Evolutionary conservation across 2,888 invertebrate genomes (phyloP).

Genomic region (Pasiphila rectangulata): DNA sequence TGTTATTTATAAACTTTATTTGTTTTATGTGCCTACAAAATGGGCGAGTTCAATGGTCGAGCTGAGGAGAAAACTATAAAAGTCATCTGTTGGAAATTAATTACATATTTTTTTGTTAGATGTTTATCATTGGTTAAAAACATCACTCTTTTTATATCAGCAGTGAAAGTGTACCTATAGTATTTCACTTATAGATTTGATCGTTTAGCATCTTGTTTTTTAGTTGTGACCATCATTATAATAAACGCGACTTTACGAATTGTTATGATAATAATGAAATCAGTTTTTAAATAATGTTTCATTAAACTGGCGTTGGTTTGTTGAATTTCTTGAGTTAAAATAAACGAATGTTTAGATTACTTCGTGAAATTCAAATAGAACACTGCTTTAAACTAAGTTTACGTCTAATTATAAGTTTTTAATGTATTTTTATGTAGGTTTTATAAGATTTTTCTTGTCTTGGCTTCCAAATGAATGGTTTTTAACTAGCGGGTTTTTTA

Average conservation of each 20-base stretch:
- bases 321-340: neutral
- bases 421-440: slow-evolving; percentile 19
- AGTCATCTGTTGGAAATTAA: too few relatives aligned
- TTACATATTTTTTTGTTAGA: too few relatives aligned
- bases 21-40: too few relatives aligned
- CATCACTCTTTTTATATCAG: neutral
- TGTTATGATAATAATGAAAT: slow-evolving; percentile 1
- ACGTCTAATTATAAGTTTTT: slow-evolving; percentile 13
- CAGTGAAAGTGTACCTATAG: too few relatives aligned
- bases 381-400: slow-evolving; percentile 14
- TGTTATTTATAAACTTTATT: too few relatives aligned
- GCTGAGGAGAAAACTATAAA: too few relatives aligned
- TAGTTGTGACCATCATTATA: neutral
- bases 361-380: slow-evolving; percentile 2
- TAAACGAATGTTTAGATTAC: neutral
- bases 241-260: neutral
- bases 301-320: neutral
- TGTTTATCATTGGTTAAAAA: too few relatives aligned
- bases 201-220: slow-evolving; percentile 8
- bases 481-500: neutral
- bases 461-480: slow-evolving; percentile 8
- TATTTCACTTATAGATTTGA: too few relatives aligned
- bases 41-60: too few relatives aligned
- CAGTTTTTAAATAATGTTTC: neutral
- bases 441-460: slow-evolving; percentile 16